A percentile compares a stretch with the other conserved stretches of the same genome.
These are phyloP conservation scores for Drosophila repletoides DNA, from an alignment of 1,140 invertebrate species.

Conservation along the genomic window DNA sequence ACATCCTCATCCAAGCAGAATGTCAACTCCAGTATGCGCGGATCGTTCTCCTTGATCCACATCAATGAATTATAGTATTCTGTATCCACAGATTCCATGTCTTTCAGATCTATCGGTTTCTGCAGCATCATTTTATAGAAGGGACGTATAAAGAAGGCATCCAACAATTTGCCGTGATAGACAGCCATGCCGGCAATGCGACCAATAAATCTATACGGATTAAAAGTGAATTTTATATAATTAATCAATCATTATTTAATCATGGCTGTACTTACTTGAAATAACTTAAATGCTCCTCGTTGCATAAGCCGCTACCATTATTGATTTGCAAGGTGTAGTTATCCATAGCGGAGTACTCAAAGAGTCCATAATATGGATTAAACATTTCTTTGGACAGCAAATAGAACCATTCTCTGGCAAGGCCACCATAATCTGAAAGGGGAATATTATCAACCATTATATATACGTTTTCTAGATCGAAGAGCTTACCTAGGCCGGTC, in stretches of 20 bases:
- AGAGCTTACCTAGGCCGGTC: constrained; percentile 86
- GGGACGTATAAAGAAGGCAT: constrained; percentile 98
- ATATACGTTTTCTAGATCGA: background rate
- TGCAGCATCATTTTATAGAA: constrained; percentile 99
- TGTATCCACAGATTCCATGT: constrained; percentile 99
- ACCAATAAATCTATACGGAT: constrained; percentile 95
- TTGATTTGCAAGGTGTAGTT: constrained; percentile 99
- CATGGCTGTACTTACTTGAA: constrained; percentile 87
- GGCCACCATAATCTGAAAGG: constrained; percentile 94
- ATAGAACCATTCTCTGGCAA: constrained; percentile 99
- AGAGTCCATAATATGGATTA: constrained; percentile 99
- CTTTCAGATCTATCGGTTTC: constrained; percentile 96
- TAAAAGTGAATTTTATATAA: background rate
- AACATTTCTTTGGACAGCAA: constrained; percentile 99
- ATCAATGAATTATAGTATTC: constrained; percentile 99
- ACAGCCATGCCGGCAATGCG: constrained; percentile 99
- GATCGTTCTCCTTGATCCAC: constrained; percentile 93
- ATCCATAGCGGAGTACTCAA: constrained; percentile 99
- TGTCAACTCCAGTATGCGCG: constrained; percentile 95
- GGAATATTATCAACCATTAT: background rate
- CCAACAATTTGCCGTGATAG: constrained; percentile 97
- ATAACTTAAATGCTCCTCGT: constrained; percentile 98
- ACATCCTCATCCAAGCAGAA: constrained; percentile 98
- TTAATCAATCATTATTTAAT: background rate
- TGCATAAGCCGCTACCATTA: constrained; percentile 97